Base-by-base conservation (phyloP, 2,797 vertebrate genomes). In the Sebastes alutus region DNA sequence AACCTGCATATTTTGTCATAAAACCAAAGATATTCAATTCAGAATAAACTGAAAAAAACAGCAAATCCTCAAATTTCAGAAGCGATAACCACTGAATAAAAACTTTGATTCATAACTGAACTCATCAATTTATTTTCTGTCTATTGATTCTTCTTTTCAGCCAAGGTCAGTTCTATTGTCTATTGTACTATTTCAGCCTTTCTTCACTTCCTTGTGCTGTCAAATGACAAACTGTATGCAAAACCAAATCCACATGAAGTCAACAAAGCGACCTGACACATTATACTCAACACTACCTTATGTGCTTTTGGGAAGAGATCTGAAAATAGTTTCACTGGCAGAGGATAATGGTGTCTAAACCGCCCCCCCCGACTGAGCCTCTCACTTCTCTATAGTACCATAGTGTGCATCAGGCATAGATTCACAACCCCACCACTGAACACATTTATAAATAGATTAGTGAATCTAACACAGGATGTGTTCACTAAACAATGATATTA, bases 301-400 rank as follows among this genome's bases (percentile, higher is more conserved):
- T 49, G 13, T 27, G 9, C 38, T n/a, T 55, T 18, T 18, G 10
- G 8, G 14, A 62, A 14, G 11, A 77, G 12, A 20, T 22, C 35
- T 62, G 22, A 59, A 81, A 84, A 85, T 63, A 60, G 76, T 56
- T 78, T 64, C 1, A 67, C 60, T 20, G 25, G 38, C 73, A 70
- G 25, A 71, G 33, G 33, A 49, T 42, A 18, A 58, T 11, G 11
- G 52, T 49, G 22, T 72, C 63, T 62, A 62, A 66, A 63, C 22
- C 33, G 61, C 22, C 18, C 25, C 63, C 63, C 49, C 32, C 5
- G 35, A 38, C 35, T 49, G 68, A 35, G 60, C 35, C 59, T 81
- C 55, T 81, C 75, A 29, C 78, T 88, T 86, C 29, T 25, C 18
- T 68, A 63, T 61, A 49, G 11, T 46, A 8, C 1, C 1, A 7